Evolutionary conservation across 2,797 vertebrate species (phyloP).

Genomic region (Loris lydekkerianus): DNA sequence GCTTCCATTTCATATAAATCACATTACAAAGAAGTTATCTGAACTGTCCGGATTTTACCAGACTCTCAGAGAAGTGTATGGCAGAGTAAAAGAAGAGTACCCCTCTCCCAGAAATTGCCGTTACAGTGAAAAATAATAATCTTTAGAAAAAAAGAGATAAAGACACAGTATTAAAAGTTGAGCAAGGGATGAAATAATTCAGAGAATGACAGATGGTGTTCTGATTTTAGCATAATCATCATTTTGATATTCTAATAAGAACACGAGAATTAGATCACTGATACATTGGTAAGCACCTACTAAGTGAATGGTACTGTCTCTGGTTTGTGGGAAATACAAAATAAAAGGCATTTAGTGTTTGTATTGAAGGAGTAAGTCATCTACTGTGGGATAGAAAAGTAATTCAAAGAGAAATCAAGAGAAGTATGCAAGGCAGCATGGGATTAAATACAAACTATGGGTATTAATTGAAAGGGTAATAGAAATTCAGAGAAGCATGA

Average conservation of each 20-base stretch:
- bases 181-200: slow-evolving; percentile 11
- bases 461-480: background rate
- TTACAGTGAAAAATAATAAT: slow-evolving; percentile 49
- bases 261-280: background rate
- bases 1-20: slow-evolving; percentile 71
- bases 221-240: background rate
- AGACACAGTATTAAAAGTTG: background rate
- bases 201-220: background rate
- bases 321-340: background rate
- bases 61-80: slow-evolving; percentile 40
- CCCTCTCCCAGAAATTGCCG: background rate
- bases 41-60: slow-evolving; percentile 62
- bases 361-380: background rate
- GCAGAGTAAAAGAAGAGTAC: background rate
- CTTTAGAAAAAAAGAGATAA: slow-evolving; percentile 17
- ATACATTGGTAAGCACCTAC: background rate
- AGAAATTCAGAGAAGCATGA: slow-evolving; percentile 1
- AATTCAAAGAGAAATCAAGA: background rate
- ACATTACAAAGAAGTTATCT: slow-evolving; percentile 65
- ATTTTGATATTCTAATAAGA: background rate
- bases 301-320: background rate
- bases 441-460: background rate
- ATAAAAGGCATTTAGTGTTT: background rate
- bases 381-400: background rate
- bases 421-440: background rate